Evolutionary conservation across 2,113 vertebrate genomes (phyloP).

Genomic region (Taurulus bubalis): DNA sequence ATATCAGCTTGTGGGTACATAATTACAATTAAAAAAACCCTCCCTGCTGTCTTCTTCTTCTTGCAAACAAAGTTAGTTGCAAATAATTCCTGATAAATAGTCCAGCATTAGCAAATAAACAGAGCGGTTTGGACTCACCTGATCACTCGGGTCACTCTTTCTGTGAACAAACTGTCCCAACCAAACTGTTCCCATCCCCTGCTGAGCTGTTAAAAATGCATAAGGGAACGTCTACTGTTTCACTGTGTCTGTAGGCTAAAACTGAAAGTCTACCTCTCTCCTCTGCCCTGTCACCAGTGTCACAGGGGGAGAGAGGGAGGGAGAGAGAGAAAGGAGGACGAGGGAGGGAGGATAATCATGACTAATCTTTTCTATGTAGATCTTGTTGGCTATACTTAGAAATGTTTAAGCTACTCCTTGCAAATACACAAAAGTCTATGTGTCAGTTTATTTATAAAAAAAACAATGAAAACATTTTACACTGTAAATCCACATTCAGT

Average conservation of each 20-base stretch:
- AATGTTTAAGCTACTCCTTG: too few species aligned
- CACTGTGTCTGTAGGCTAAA: constrained; percentile 60
- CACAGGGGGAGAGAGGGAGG: constrained; percentile 31
- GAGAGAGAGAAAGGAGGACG: background rate
- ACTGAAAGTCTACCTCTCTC: constrained; percentile 71
- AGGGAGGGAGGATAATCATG: constrained; percentile 75
- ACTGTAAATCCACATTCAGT: constrained; percentile 52
- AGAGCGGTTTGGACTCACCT: constrained; percentile 69
- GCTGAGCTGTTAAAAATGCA: constrained; percentile 84
- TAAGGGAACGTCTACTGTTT: constrained; percentile 76
- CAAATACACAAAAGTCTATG: too few species aligned
- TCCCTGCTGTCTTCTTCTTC: background rate
- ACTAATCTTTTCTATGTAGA: constrained; percentile 80
- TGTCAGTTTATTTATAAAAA: constrained; percentile 75
- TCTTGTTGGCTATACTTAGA: constrained; percentile 75
- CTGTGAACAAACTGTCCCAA: constrained; percentile 76
- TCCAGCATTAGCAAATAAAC: constrained; percentile 20
- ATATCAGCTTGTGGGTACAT: background rate
- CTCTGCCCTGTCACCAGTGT: constrained; percentile 57
- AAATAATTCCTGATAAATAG: constrained; percentile 5
- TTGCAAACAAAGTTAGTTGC: constrained; percentile 33
- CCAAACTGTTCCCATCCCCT: constrained; percentile 79
- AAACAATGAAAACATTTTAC: constrained; percentile 1
- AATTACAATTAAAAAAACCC: too few species aligned
- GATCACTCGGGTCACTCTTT: constrained; percentile 67